Evolutionary conservation across 2,797 vertebrate genomes (phyloP).

Genomic region (Oryzias dopingdopingensis): DNA sequence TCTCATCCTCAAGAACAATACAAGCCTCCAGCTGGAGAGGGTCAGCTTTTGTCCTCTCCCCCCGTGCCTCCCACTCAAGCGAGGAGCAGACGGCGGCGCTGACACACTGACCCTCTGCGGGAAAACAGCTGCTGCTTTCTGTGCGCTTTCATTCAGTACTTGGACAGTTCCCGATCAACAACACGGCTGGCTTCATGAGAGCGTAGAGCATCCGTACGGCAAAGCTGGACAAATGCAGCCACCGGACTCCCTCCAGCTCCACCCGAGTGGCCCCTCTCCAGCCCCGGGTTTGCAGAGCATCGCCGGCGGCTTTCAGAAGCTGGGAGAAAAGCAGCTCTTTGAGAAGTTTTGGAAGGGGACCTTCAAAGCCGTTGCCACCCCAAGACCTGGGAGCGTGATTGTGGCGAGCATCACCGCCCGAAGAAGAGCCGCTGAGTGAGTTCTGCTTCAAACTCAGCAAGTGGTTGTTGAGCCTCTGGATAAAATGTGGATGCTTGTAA

Average conservation of each 20-base stretch:
- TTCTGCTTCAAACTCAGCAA: slow-evolving; percentile 1
- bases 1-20: slow-evolving; percentile 68
- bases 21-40: slow-evolving; percentile 55
- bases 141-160: slow-evolving; percentile 67
- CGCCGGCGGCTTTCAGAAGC: slow-evolving; percentile 75
- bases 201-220: not conserved
- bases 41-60: slow-evolving; percentile 63
- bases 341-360: slow-evolving; percentile 99
- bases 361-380: slow-evolving; percentile 95
- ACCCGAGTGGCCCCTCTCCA: slow-evolving; percentile 57
- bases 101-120: slow-evolving; percentile 60
- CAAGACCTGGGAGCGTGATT: slow-evolving; percentile 90
- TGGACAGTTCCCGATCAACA: slow-evolving; percentile 76
- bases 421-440: slow-evolving; percentile 85
- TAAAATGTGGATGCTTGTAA: too few species aligned
- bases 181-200: slow-evolving; percentile 13
- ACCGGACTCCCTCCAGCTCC: slow-evolving; percentile 60
- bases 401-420: slow-evolving; percentile 91
- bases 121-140: slow-evolving; percentile 12
- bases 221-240: slow-evolving; percentile 50
- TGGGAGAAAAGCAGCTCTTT: slow-evolving; percentile 94
- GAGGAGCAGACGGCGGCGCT: slow-evolving; percentile 41
- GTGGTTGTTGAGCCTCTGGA: not conserved
- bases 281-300: slow-evolving; percentile 27
- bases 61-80: slow-evolving; percentile 29